These are phyloP conservation scores for Blastobasis adustella DNA, from an alignment of 2,888 invertebrate species.

Conservation along the genomic window DNA sequence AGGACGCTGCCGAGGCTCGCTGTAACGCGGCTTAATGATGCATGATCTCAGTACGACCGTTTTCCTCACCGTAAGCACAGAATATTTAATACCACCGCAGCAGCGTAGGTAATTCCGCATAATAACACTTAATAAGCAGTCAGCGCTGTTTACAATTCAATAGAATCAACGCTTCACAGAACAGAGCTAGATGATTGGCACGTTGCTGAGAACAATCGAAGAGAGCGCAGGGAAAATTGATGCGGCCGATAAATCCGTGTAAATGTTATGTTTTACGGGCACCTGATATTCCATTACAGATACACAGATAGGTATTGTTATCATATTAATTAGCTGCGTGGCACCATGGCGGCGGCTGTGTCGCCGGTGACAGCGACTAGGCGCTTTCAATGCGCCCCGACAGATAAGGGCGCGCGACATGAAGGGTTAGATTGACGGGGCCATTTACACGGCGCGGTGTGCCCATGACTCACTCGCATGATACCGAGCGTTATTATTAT, in stretches of 20 bases:
- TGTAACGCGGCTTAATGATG: not conserved
- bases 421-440: slow-evolving; percentile 31
- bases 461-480: slow-evolving; percentile 23
- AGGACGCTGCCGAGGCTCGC: not conserved
- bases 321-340: too few relatives aligned
- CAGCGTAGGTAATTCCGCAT: slow-evolving; percentile 1
- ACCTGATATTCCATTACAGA: too few relatives aligned
- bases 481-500: not conserved
- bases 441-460: slow-evolving; percentile 22
- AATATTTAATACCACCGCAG: too few relatives aligned
- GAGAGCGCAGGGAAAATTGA: not conserved
- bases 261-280: too few relatives aligned
- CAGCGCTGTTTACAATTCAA: slow-evolving; percentile 7
- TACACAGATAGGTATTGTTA: too few relatives aligned
- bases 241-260: too few relatives aligned
- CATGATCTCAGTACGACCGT: slow-evolving; percentile 3
- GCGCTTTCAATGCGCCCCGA: slow-evolving; percentile 7
- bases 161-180: slow-evolving; percentile 6
- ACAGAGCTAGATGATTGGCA: slow-evolving; percentile 4
- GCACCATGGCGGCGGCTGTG: not conserved
- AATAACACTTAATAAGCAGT: slow-evolving; percentile 5
- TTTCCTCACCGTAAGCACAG: slow-evolving; percentile 1
- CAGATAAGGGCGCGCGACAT: slow-evolving; percentile 13
- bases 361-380: not conserved
- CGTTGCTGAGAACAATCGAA: not conserved